Percentiles rank a stretch among this genome's conserved stretches.
These are phyloP conservation scores for Crossaster papposus DNA, from an alignment of 53 echinoderm and acorn worm species.

Conservation along the genomic window DNA sequence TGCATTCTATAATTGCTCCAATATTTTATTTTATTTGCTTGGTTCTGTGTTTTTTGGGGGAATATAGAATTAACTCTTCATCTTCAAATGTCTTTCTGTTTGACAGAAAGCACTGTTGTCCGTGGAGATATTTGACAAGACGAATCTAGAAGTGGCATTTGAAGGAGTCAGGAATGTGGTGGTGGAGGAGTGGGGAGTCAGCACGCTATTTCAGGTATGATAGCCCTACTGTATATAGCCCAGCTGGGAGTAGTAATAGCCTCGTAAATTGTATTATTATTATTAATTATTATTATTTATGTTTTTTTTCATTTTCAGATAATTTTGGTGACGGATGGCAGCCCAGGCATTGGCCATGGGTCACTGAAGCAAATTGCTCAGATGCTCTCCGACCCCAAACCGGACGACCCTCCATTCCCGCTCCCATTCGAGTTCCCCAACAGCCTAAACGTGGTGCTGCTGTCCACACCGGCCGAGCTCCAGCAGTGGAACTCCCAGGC, in stretches of 20 bases:
- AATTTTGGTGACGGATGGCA: slow-evolving; percentile 89
- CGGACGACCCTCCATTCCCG: slow-evolving; percentile 59
- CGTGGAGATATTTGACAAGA: slow-evolving; percentile 79
- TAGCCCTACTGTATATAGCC: no score
- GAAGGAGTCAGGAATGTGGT: slow-evolving; percentile 69
- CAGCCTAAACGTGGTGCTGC: slow-evolving; percentile 75
- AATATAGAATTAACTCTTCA: background rate
- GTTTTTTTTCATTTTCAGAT: slow-evolving; percentile 71
- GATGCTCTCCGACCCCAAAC: slow-evolving; percentile 47
- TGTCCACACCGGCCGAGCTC: slow-evolving; percentile 75
- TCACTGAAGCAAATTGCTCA: slow-evolving; percentile 73
- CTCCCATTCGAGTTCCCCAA: slow-evolving; percentile 79
- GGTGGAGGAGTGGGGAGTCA: slow-evolving; percentile 92
- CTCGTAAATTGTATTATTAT: no score
- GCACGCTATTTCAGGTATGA: slow-evolving; percentile 81
- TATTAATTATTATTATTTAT: no score
- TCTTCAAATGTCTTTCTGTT: slow-evolving; percentile 8
- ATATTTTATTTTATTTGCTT: no score
- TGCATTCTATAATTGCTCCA: no score
- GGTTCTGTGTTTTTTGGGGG: background rate
- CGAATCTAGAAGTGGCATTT: slow-evolving; percentile 67
- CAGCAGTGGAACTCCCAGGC: slow-evolving; percentile 63
- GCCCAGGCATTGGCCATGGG: slow-evolving; percentile 83
- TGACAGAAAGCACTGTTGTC: slow-evolving; percentile 71
- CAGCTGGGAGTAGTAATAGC: no score